Evolutionary conservation across 2,888 invertebrate species (phyloP).

Genomic region (Acanthosepion esculentum): DNA sequence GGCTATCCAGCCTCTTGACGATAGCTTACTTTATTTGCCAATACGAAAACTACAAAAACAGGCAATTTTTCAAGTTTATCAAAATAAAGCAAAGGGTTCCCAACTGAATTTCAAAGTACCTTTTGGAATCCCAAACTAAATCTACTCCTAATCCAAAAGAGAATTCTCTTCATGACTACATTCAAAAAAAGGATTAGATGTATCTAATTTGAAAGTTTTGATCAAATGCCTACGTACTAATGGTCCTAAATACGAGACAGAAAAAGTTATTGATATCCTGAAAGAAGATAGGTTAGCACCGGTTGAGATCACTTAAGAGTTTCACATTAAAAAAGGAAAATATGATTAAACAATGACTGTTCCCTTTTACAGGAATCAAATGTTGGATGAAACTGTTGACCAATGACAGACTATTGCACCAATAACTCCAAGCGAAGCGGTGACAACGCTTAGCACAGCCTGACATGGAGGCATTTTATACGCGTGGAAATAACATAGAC

Average conservation of each 20-base stretch:
- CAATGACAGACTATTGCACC: slow-evolving; percentile 18
- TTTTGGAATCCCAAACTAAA: neutral
- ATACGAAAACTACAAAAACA: neutral
- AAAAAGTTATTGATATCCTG: neutral
- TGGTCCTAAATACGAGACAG: neutral
- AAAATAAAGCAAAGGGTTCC: neutral
- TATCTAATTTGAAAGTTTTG: neutral
- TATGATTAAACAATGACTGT: neutral
- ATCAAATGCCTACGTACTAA: neutral
- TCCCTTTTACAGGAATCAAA: slow-evolving; percentile 18
- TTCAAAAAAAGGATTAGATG: neutral
- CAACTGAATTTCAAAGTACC: neutral
- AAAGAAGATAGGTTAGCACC: slow-evolving; percentile 33
- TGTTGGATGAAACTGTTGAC: slow-evolving; percentile 8
- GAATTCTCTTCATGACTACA: neutral
- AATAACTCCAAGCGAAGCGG: neutral
- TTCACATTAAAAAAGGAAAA: neutral
- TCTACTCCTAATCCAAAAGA: neutral
- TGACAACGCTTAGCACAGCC: neutral
- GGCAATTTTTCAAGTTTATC: neutral
- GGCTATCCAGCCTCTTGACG: neutral
- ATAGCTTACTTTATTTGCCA: neutral
- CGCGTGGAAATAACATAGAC: slow-evolving; percentile 33
- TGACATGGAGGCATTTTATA: slow-evolving; percentile 18
- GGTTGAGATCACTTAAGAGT: slow-evolving; percentile 22